Base-by-base conservation (phyloP, 2,113 vertebrate genomes). In the Clarias macrocephalus region DNA sequence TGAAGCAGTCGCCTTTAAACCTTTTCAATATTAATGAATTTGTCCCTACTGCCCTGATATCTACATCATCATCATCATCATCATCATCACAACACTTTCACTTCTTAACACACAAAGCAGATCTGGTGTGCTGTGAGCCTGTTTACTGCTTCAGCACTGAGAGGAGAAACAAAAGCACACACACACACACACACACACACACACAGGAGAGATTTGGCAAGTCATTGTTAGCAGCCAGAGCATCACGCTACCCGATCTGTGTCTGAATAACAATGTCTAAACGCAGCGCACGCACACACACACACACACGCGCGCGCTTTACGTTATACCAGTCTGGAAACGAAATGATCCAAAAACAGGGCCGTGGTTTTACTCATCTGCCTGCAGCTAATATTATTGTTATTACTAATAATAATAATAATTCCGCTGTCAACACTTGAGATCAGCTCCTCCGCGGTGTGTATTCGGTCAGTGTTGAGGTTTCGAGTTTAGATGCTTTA, bases 401-500 rank as follows among this genome's bases (percentile, higher is more conserved):
- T 37, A 37, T 37, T 37, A n/a, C n/a, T n/a, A n/a, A n/a, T n/a
- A n/a, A n/a, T n/a, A n/a, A n/a, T n/a, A n/a, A n/a, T n/a, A n/a
- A 48, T 48, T 48, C 48, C 48, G 48, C 6, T 8, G 48, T 42
- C 48, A 7, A 42, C 42, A 42, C 42, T 6, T 5, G 42, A 5
- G 48, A 8, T 48, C 48, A 8, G 48, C 48, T 48, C 48, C 48
- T 48, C 48, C 48, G 48, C 7, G 42, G 42, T 42, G 48, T 42
- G 48, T 48, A 8, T 48, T 48, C 48, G 48, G 48, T 48, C 6
- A 48, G 48, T 7, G 48, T 7, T 48, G 48, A 48, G 7, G 13
- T 5, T 48, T n/a, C 62, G 23, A 37, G 23, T 37, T 37, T 18
- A 33, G 19, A 90, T 90, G 93, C 93, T 93, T 92, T 62, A 94